A percentile compares a stretch with the other conserved stretches of the same genome.
These are phyloP conservation scores for Lepus townsendii DNA, from an alignment of 2,797 vertebrate species.

Conservation along the genomic window DNA sequence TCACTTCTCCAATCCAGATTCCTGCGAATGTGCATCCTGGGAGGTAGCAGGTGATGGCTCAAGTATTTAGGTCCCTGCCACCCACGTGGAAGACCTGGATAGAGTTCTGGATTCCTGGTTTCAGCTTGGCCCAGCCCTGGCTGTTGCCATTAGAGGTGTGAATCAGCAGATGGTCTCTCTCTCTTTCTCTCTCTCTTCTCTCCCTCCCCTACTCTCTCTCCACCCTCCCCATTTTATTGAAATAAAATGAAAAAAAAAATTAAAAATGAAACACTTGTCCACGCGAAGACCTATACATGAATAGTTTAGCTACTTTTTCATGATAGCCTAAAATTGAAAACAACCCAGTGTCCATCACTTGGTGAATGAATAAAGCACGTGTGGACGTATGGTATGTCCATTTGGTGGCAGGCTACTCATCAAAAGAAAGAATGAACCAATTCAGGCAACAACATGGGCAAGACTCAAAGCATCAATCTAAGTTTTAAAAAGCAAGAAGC, in stretches of 20 bases:
- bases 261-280: neutral
- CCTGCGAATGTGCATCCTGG: too few relatives aligned
- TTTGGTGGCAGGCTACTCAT: neutral
- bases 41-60: too few relatives aligned
- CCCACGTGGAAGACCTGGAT: too few relatives aligned
- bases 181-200: too few relatives aligned
- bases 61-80: too few relatives aligned
- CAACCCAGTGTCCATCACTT: neutral
- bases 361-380: neutral
- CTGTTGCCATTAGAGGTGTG: too few relatives aligned
- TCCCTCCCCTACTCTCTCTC: too few relatives aligned
- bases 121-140: too few relatives aligned
- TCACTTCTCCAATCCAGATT: too few relatives aligned
- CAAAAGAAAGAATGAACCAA: neutral
- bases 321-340: neutral
- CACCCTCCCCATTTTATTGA: too few relatives aligned
- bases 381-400: neutral
- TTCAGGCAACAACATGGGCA: neutral
- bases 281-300: neutral
- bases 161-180: too few relatives aligned
- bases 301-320: neutral
- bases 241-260: neutral
- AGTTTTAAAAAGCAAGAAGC: neutral
- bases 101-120: too few relatives aligned
- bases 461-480: neutral